Evolutionary conservation across 2,888 invertebrate genomes (phyloP), one percentile per base, ranked within the genome.

Genomic region (Lasioglossum leucozonium): DNA sequence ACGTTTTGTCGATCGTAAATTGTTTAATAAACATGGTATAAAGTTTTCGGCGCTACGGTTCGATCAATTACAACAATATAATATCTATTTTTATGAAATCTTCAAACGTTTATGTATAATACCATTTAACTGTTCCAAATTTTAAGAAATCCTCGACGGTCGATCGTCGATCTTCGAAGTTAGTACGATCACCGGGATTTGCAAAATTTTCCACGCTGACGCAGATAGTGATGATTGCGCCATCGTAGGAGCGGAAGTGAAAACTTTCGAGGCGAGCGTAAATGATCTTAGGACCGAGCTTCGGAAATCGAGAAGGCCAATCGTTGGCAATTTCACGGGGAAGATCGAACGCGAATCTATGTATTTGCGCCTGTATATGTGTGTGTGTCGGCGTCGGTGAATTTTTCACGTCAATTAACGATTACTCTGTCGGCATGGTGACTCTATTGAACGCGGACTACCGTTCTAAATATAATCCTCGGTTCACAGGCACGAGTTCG

Each of bases 391-490:
- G 73, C 80, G 22, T 73, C 67, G 77, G 51, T 71, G 79, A 72
- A 77, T 87, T 87, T 85, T 85, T 77, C 82, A 71, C 85, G 69
- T 82, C 82, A 72, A 85, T 87, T 80, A 77, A 82, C 82, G 77
- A 85, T 86, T 78, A 76, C 51, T 44, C 76, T 65, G 65, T 79
- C 74, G 85, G 72, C 79, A 79, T 82, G 79, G 86, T 78, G 87
- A 72, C 72, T 81, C 85, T 85, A 88, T 87, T 75, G 89, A 89
- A 79, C 87, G 89, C 65, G 73, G 37, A 67, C 67, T 11, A 22
- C 72, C 42, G 62, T 71, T 88, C 89, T 87, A 89, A 89, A 89
- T 89, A 87, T 88, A 88, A 79, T 47, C 51, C 78, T 30, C 67
- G 67, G 72, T 62, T 65, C 79, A 74, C 76, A 47, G 34, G 67